Evolutionary conservation across 2,797 vertebrate genomes (phyloP), one percentile per base, ranked within the genome.

Genomic region (Ceryle rudis): DNA sequence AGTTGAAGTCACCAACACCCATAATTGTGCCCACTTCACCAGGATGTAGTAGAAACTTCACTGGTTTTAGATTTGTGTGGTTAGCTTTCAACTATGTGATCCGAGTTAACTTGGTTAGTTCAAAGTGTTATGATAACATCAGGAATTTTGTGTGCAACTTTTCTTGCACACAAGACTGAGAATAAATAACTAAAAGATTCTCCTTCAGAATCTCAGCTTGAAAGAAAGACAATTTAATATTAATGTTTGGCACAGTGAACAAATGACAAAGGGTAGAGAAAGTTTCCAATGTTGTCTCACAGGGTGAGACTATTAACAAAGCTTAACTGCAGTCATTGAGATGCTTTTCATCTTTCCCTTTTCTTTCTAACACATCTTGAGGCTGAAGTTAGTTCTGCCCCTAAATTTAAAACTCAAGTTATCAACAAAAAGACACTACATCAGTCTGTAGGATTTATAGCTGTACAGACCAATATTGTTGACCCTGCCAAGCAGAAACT

Each of bases 341-440:
- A 70, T 79, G 67, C 35, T 83, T 87, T 83, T 93, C 55, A 39
- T 84, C 84, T 67, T 91, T 33, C 31, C 66, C 52, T 26, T 60
- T 72, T 57, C 81, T 95, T 84, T 80, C 64, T 61, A 41, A 74
- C n/a, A 23, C 39, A 70, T 95, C 64, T 86, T 54, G 35, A 66
- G 84, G 64, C 44, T 52, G 23, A 55, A 81, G 61, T 74, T 86
- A 52, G 64, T 74, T 37, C 58, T 55, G 44, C 51, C 73, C 57
- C 60, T 86, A 83, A 87, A 93, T 94, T 92, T 91, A 77, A 89
- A 82, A 67, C 54, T 79, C 35, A 81, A 23, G 22, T 84, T 87
- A n/a, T 66, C 35, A 49, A 61, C 35, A 14, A 25, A 51, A 81
- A 54, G 33, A 25, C 31, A 66, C 8, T 60, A 57, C 60, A 25